Percentiles rank a stretch among this genome's conserved stretches.
Conservation (phyloP, 2,797 vertebrate species). For the Serranus cabrilla region DNA sequence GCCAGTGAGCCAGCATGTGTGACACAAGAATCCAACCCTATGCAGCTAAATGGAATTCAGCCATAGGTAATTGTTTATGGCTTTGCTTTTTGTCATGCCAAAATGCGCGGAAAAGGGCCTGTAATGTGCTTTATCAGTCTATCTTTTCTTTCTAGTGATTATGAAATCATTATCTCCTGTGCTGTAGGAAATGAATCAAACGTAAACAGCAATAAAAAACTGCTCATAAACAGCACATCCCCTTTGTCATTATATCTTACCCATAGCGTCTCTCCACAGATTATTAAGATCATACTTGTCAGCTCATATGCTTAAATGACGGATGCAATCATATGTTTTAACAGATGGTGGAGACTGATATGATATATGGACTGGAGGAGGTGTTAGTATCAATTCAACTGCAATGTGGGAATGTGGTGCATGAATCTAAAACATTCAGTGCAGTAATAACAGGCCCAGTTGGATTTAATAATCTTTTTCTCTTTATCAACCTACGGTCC, state of each 20-base stretch:
- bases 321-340: slow-evolving; percentile 28
- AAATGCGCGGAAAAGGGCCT: not conserved
- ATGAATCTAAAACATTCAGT: not conserved
- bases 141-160: slow-evolving; percentile 1
- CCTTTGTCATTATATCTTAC: slow-evolving; percentile 19
- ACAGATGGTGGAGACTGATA: slow-evolving; percentile 28
- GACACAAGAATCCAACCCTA: slow-evolving; percentile 3
- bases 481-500: too few species aligned
- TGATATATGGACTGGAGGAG: slow-evolving; percentile 3
- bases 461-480: too few species aligned
- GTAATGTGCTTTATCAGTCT: not conserved
- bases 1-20: not conserved
- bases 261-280: not conserved
- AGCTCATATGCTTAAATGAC: not conserved
- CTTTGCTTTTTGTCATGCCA: not conserved
- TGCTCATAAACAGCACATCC: slow-evolving; percentile 14
- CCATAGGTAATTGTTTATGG: not conserved
- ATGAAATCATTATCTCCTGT: slow-evolving; percentile 5
- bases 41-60: slow-evolving; percentile 9
- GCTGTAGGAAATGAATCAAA: slow-evolving; percentile 22
- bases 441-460: too few species aligned
- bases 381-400: slow-evolving; percentile 5
- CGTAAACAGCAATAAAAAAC: slow-evolving; percentile 36
- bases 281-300: slow-evolving; percentile 4
- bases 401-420: too few species aligned